Evolutionary conservation across 2,797 vertebrate species (phyloP).

Genomic region (Squalus acanthias): DNA sequence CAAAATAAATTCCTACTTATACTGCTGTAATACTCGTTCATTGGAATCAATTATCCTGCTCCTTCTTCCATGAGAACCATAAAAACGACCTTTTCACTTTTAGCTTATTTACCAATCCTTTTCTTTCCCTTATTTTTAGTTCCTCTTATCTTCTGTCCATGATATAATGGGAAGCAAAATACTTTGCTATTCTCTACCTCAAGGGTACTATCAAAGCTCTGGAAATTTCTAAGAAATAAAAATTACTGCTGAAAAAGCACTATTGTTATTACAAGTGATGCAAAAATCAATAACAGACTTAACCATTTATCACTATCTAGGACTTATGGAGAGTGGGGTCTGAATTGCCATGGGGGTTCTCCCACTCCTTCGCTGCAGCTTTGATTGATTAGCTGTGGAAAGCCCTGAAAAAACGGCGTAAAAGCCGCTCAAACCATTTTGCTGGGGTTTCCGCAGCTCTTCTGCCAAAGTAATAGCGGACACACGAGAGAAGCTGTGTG

Average conservation of each 20-base stretch:
- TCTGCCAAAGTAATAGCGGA: neutral
- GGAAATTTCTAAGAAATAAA: neutral
- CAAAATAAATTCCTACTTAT: neutral
- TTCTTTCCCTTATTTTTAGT: too few relatives aligned
- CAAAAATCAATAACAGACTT: neutral
- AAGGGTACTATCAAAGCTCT: neutral
- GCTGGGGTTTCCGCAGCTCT: neutral
- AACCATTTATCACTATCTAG: neutral
- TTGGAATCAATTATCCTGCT: too few relatives aligned
- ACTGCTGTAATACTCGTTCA: too few relatives aligned
- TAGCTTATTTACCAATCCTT: too few relatives aligned
- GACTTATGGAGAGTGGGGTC: neutral
- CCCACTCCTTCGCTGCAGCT: neutral
- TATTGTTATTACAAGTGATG: neutral
- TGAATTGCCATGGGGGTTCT: neutral
- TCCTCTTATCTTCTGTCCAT: too few relatives aligned
- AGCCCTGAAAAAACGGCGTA: too few relatives aligned
- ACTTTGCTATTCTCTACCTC: neutral
- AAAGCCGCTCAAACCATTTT: neutral
- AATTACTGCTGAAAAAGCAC: neutral
- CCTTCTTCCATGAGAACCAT: too few relatives aligned
- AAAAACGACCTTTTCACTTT: too few relatives aligned
- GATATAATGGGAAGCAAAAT: too few relatives aligned
- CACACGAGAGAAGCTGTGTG: neutral
- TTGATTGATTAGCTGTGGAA: neutral